These are phyloP conservation scores for Sesia bembeciformis DNA, from an alignment of 2,888 invertebrate species.

Conservation along the genomic window DNA sequence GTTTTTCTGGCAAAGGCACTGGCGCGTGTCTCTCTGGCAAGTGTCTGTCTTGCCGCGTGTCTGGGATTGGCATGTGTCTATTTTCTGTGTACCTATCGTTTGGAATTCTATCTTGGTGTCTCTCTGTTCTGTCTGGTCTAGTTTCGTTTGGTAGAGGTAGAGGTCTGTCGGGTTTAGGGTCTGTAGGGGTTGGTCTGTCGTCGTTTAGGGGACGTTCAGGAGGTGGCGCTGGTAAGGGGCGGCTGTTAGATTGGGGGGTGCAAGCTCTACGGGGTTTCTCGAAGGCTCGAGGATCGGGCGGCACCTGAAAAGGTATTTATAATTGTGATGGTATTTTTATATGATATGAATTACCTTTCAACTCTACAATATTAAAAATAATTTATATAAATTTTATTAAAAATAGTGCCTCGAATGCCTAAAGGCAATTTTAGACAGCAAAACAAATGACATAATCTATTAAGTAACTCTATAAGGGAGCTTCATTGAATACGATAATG, in stretches of 20 bases:
- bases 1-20: conserved; percentile 4
- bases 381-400: too few species aligned
- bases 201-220: conserved; percentile 28
- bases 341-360: too few species aligned
- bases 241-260: conserved; percentile 59
- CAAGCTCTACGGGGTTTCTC: conserved; percentile 62
- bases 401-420: too few species aligned
- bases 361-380: too few species aligned
- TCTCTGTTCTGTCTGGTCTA: conserved; percentile 9
- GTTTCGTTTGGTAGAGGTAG: conserved; percentile 10
- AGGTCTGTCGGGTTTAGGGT: conserved; percentile 2
- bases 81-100: conserved; percentile 3
- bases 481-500: too few species aligned
- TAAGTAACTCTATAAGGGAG: too few species aligned
- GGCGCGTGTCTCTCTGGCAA: background rate
- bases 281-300: conserved; percentile 62
- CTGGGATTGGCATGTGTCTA: conserved; percentile 10
- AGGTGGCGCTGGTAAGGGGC: conserved; percentile 59
- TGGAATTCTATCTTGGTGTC: conserved; percentile 2
- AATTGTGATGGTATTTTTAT: too few species aligned
- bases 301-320: conserved; percentile 30
- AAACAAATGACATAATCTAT: too few species aligned
- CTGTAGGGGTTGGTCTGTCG: conserved; percentile 14
- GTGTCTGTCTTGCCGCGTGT: background rate
- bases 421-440: too few species aligned